These are phyloP conservation scores for Tipula lateralis DNA, from an alignment of 2,888 invertebrate genomes.

Conservation along the genomic window DNA sequence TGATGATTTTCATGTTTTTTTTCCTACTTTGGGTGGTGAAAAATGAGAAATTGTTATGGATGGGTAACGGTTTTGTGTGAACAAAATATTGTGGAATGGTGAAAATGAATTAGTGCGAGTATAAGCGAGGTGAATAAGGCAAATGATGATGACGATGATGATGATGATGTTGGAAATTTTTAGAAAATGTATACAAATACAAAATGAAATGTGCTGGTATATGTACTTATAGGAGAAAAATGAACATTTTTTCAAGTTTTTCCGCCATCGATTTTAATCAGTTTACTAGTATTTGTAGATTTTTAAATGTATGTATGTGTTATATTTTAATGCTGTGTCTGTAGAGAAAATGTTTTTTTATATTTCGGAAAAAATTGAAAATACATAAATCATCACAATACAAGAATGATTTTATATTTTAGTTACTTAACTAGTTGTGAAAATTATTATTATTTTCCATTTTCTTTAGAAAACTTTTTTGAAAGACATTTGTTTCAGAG, in stretches of 20 bases:
- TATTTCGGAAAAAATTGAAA: not conserved
- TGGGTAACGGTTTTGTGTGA: slow-evolving; percentile 11
- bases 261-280: not conserved
- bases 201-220: not conserved
- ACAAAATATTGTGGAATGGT: not conserved
- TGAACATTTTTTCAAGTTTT: not conserved
- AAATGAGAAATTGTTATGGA: not conserved
- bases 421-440: slow-evolving; percentile 11
- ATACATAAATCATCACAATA: not conserved
- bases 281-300: not conserved
- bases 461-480: not conserved
- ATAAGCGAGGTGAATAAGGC: not conserved
- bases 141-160: not conserved
- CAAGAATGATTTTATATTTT: not conserved
- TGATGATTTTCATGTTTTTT: not conserved
- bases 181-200: not conserved
- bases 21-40: slow-evolving; percentile 9
- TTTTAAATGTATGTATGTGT: not conserved
- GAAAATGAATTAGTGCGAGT: not conserved
- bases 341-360: not conserved
- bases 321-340: not conserved
- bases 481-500: not conserved
- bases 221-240: not conserved
- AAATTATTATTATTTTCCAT: not conserved
- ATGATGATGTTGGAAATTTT: not conserved